Evolutionary conservation across 2,113 vertebrate genomes (phyloP), one percentile per base, ranked within the genome.

Genomic region (Chaenocephalus aceratus): DNA sequence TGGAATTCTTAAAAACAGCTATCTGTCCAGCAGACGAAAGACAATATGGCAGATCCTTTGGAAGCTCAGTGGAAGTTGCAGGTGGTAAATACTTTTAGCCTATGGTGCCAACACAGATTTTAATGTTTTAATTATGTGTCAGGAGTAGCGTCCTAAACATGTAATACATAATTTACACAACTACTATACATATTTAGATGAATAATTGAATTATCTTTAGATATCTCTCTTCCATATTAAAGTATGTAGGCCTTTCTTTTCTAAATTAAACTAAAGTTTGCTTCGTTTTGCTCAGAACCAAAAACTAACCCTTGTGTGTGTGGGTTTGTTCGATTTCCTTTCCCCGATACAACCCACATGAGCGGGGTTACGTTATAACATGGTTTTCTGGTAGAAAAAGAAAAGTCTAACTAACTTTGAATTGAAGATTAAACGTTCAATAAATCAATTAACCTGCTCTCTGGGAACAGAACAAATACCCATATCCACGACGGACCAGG

Each of bases 321-420:
- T 0, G 12, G 62, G 69, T 80, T 12, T 10, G 83, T 71, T 93
- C 30, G 88, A 81, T 89, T 89, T 72, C 0, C 0, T 0, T 0
- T n/a, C 11, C 52, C 51, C 2, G 9, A 2, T 30, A 48, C 75
- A 64, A 51, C 14, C 3, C 45, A 61, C 61, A 23, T 0, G 86
- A 81, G 88, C 86, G 90, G 91, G 10, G 63, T 61, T 59, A 12
- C 21, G 10, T 5, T 0, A 16, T 57, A 46, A 54, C 10, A 1
- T 0, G 6, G 4, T 23, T 79, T 77, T 66, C 18, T 54, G 3
- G 11, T 1, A 6, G 14, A 26, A 51, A 64, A 64, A 10, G n/a
- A n/a, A 46, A 72, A 70, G 61, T 66, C 0, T 1, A 34, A n/a
- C 5, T 12, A 36, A 14, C 1, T 62, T 78, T 80, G 52, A 1